Conservation (phyloP, 2,888 invertebrate genomes). For the Coecobrya sp. region DNA sequence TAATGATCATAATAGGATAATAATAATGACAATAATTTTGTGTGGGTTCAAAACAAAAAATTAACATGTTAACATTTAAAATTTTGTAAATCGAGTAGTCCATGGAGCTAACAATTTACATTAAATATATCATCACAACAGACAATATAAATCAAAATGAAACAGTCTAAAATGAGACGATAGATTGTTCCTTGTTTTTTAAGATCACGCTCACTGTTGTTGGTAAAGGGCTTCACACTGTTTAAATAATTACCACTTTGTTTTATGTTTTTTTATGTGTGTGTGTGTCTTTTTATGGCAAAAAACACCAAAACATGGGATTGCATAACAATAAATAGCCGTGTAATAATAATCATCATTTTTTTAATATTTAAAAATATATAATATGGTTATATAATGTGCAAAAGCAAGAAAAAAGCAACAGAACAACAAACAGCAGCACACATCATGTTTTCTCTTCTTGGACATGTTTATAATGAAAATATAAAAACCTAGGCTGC, state of each 20-base stretch:
- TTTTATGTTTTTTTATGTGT: slow-evolving; percentile 25
- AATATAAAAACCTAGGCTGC: not conserved
- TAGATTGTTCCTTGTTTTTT: slow-evolving; percentile 44
- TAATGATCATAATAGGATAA: too few relatives aligned
- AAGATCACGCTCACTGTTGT: not conserved
- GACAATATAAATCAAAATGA: not conserved
- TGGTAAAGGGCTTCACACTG: slow-evolving; percentile 3
- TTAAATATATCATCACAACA: too few relatives aligned
- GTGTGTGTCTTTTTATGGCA: slow-evolving; percentile 6
- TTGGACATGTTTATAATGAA: slow-evolving; percentile 21
- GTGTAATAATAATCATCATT: slow-evolving; percentile 58
- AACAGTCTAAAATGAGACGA: slow-evolving; percentile 2
- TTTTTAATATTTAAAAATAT: not conserved
- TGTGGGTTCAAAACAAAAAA: too few relatives aligned
- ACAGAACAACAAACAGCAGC: slow-evolving; percentile 51
- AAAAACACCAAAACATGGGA: slow-evolving; percentile 41
- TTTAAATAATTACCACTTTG: slow-evolving; percentile 23
- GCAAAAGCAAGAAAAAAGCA: slow-evolving; percentile 38
- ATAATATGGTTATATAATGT: not conserved
- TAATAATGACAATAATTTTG: too few relatives aligned
- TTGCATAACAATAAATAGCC: slow-evolving; percentile 63
- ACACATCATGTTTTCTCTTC: not conserved
- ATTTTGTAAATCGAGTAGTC: too few relatives aligned
- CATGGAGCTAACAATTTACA: too few relatives aligned
- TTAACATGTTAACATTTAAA: too few relatives aligned